Base-by-base conservation (phyloP, 2,888 invertebrate genomes). In the Pollenia amentaria region DNA sequence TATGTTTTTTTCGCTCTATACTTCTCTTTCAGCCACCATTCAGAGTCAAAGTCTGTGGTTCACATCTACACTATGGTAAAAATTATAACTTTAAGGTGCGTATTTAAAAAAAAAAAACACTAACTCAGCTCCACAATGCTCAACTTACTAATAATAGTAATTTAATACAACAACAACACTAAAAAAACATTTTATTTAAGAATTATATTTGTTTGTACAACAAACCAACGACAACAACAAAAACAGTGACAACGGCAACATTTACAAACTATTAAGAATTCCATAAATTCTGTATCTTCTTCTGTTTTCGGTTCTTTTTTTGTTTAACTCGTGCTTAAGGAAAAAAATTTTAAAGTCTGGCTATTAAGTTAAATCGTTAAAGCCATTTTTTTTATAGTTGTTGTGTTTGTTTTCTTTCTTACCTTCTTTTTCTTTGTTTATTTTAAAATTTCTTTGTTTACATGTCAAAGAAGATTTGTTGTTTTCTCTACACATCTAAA, bases 171-270 rank as follows among this genome's bases (percentile, higher is more conserved):
- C 9, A 10, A 18, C 10, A 44, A 16, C 51, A 42, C 12, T 44
- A 1, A 72, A 44, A 7, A 64, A 16, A 65, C 18, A 64, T 80
- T 55, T 55, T 65, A 44, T 44, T 53, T 44, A 79, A 80, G 38
- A 73, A 80, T 73, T 46, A 80, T 64, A 21, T 79, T 62, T 53
- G 44, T 44, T 53, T 75, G 18, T 75, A 48, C 44, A 51, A 40
- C 14, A 75, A 60, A 16, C 6, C 29, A 40, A n/a, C 12, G 46
- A 46, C 38, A 18, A 53, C 4, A 46, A 46, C 3, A 67, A 67
- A 10, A 38, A 18, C 46, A 44, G 11, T 12, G 7, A 16, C 10
- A 65, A 67, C 18, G 40, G 55, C 16, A 40, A 70, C 21, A 8
- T 67, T 67, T 78, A 78, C 57, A 38, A 29, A 64, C 53, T 18